These are phyloP conservation scores for Eristalinus aeneus DNA, from an alignment of 2,888 invertebrate species.

Conservation along the genomic window DNA sequence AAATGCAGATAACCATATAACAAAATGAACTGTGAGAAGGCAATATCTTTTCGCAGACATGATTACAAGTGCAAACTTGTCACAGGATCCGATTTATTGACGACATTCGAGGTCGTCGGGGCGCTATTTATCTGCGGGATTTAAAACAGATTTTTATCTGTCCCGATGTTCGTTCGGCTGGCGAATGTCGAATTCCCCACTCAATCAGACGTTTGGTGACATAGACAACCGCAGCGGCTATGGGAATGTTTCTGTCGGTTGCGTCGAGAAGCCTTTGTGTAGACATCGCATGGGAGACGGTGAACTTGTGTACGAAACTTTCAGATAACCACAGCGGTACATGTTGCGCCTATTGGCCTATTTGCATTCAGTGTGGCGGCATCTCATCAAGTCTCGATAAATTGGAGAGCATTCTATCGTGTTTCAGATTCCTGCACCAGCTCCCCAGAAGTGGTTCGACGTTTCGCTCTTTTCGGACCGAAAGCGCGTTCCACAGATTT, in stretches of 20 bases:
- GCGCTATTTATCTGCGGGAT: constrained; percentile 58
- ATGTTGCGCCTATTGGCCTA: constrained; percentile 65
- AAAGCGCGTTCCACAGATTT: constrained; percentile 36
- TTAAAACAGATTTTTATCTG: constrained; percentile 60
- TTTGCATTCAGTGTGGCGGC: constrained; percentile 71
- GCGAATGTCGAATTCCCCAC: constrained; percentile 49
- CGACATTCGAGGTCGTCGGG: constrained; percentile 52
- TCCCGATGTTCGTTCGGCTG: constrained; percentile 38
- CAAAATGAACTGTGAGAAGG: not conserved
- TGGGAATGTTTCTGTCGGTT: constrained; percentile 10
- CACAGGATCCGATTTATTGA: constrained; percentile 46
- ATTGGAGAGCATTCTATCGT: constrained; percentile 70
- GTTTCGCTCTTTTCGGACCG: constrained; percentile 8
- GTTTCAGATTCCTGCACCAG: constrained; percentile 60
- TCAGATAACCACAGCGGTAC: constrained; percentile 32
- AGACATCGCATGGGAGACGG: constrained; percentile 30
- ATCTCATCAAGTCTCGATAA: constrained; percentile 71
- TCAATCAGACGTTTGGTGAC: constrained; percentile 51
- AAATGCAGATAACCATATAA: not conserved
- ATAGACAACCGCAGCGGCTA: constrained; percentile 31
- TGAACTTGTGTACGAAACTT: constrained; percentile 34
- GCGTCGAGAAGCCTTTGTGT: constrained; percentile 5
- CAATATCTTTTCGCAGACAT: not conserved
- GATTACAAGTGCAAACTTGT: constrained; percentile 13
- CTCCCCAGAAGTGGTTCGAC: constrained; percentile 28